Percentiles rank a stretch among this genome's conserved stretches.
Conservation (phyloP, 2,888 invertebrate species). For the Tenthredo amoena region DNA sequence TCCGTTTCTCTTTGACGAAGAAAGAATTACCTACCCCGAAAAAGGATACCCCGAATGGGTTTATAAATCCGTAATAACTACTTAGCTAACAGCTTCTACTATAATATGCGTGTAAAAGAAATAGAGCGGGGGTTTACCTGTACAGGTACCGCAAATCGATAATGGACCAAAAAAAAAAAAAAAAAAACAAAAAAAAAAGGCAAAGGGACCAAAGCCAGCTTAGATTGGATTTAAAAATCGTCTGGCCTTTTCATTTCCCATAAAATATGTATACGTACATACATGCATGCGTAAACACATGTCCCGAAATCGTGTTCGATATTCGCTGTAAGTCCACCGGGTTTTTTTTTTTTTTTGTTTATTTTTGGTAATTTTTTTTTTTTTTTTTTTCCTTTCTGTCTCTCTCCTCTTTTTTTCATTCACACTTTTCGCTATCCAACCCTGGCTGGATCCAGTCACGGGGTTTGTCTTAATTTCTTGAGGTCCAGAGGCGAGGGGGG, state of each 20-base stretch:
- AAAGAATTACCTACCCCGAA: background rate
- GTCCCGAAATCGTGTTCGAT: background rate
- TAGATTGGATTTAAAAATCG: background rate
- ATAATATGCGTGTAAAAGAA: background rate
- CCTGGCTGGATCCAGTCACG: too few relatives aligned
- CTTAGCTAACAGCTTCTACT: background rate
- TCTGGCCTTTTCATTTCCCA: background rate
- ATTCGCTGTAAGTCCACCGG: background rate
- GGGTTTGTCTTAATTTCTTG: background rate
- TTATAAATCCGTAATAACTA: slow-evolving; percentile 4
- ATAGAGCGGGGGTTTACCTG: background rate
- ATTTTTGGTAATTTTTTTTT: background rate
- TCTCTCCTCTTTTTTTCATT: background rate
- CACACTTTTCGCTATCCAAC: too few relatives aligned
- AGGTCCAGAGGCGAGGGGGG: background rate
- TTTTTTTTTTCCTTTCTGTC: background rate
- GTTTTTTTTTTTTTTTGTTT: too few relatives aligned
- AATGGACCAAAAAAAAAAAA: background rate
- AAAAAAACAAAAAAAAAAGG: background rate
- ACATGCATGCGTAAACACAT: too few relatives aligned
- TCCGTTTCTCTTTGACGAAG: background rate
- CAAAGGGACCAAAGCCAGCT: background rate
- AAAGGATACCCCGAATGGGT: background rate
- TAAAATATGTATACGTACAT: slow-evolving; percentile 1
- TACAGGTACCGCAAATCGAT: background rate